These are phyloP conservation scores for Anadara kagoshimensis DNA, from an alignment of 1,140 invertebrate species.

Conservation along the genomic window DNA sequence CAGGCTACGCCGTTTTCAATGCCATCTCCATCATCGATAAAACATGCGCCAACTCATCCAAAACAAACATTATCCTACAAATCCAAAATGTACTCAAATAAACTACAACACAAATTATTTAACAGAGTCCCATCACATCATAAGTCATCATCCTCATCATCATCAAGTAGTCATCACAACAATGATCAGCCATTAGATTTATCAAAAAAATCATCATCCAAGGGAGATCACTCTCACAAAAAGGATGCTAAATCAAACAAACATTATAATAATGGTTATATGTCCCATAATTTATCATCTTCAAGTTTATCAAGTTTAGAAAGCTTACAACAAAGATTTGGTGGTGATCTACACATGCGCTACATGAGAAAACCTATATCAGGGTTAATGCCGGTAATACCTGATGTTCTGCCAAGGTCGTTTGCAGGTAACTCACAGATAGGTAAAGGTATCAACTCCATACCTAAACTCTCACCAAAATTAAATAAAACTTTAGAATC, in stretches of 20 bases:
- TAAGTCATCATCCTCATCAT: neutral
- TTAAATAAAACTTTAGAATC: slow-evolving; percentile 8
- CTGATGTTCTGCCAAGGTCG: slow-evolving; percentile 1
- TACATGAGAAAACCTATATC: slow-evolving; percentile 44
- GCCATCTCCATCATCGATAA: slow-evolving; percentile 23
- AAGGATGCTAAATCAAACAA: slow-evolving; percentile 7
- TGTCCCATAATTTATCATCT: neutral
- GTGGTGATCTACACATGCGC: slow-evolving; percentile 60
- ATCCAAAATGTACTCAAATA: slow-evolving; percentile 37
- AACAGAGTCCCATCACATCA: neutral
- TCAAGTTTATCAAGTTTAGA: slow-evolving; percentile 54
- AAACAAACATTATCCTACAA: slow-evolving; percentile 33
- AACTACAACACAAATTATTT: slow-evolving; percentile 17
- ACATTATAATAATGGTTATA: neutral
- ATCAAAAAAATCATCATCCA: slow-evolving; percentile 51
- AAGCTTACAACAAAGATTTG: slow-evolving; percentile 67
- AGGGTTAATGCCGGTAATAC: slow-evolving; percentile 13
- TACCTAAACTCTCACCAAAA: slow-evolving; percentile 9
- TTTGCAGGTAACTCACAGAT: neutral
- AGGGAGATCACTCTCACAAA: slow-evolving; percentile 11
- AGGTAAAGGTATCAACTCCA: neutral
- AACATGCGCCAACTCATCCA: slow-evolving; percentile 42
- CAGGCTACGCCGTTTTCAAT: slow-evolving; percentile 16
- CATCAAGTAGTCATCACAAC: slow-evolving; percentile 15
- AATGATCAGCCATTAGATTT: slow-evolving; percentile 65